Base-by-base conservation (phyloP, 1,140 invertebrate species). In the Oscheius sp. region DNA sequence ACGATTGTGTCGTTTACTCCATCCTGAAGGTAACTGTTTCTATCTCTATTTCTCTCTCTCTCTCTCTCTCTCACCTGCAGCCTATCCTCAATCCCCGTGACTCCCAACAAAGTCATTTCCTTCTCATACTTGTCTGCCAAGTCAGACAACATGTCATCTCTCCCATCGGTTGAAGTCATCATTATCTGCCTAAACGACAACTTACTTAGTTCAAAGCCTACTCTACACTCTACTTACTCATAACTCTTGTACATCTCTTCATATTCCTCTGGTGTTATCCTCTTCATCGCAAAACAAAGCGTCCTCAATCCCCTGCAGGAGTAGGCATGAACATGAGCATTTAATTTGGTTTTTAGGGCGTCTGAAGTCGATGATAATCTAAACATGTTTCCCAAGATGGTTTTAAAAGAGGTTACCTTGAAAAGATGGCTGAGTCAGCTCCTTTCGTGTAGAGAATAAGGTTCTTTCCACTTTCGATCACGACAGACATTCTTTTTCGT, bases 401-500 rank as follows among this genome's bases (percentile, higher is more conserved):
- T 59, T 32, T 63, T 49, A 20, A 13, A 23, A 34, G 1, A 28
- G 7, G 3, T 20, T 34, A 68, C 66, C 69, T 45, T 15, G 38
- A 20, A 34, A 74, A 29, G 1, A 76, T 68, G 15, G 75, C 66
- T 18, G 58, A 89, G 85, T 98, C 95, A 0, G 95, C 95, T 15
- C 95, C 95, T 87, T 98, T 88, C 73, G 91, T 91, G 84, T 97
- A 82, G 31, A 79, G 45, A 92, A 89, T 63, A 88, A 87, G 1
- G 89, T 89, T 3, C 18, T 89, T 2, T 90, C 90, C 86, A 91
- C 89, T 59, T 42, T 89, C 88, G 1, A 97, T 87, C 23, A 97
- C 90, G 26, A 98, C 89, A 10, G 93, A 96, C 95, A 99, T 99
- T 80, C 94, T 90, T 85, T 97, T 97, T 68, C 96, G 88, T 59